Evolutionary conservation across 2,888 invertebrate species (phyloP).

Genomic region (Habroteleia sp.): DNA sequence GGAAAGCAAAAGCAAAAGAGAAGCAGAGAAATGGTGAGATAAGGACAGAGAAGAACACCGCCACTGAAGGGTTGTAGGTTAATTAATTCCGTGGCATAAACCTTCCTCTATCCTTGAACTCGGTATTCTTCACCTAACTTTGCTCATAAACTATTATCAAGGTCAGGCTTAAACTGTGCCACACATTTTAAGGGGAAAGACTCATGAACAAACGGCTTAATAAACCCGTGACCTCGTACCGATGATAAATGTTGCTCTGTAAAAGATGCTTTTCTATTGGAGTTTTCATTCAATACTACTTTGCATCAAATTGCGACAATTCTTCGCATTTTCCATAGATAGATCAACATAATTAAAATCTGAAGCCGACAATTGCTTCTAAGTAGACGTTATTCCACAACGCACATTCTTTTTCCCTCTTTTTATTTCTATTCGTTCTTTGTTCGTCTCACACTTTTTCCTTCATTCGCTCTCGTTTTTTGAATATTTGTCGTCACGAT

Average conservation of each 20-base stretch:
- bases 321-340: conserved; percentile 30
- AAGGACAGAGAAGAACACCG: conserved; percentile 64
- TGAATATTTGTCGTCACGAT: conserved; percentile 56
- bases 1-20: conserved; percentile 58
- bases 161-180: conserved; percentile 77
- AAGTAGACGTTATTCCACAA: conserved; percentile 24
- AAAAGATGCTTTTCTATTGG: conserved; percentile 6
- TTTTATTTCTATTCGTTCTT: conserved; percentile 11
- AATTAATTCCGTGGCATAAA: conserved; percentile 79
- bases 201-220: conserved; percentile 67
- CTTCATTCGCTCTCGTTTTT: conserved; percentile 20
- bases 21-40: conserved; percentile 51
- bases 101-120: conserved; percentile 67
- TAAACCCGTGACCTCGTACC: conserved; percentile 56
- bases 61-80: conserved; percentile 74
- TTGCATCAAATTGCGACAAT: not conserved
- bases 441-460: conserved; percentile 13
- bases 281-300: conserved; percentile 32
- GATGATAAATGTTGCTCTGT: conserved; percentile 43
- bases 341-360: conserved; percentile 23
- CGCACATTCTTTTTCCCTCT: not conserved
- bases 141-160: conserved; percentile 79
- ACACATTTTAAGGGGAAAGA: conserved; percentile 76
- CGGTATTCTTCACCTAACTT: conserved; percentile 66
- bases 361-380: conserved; percentile 23